Evolutionary conservation across 2,888 invertebrate genomes (phyloP).

Genomic region (Ethmia dodecea): DNA sequence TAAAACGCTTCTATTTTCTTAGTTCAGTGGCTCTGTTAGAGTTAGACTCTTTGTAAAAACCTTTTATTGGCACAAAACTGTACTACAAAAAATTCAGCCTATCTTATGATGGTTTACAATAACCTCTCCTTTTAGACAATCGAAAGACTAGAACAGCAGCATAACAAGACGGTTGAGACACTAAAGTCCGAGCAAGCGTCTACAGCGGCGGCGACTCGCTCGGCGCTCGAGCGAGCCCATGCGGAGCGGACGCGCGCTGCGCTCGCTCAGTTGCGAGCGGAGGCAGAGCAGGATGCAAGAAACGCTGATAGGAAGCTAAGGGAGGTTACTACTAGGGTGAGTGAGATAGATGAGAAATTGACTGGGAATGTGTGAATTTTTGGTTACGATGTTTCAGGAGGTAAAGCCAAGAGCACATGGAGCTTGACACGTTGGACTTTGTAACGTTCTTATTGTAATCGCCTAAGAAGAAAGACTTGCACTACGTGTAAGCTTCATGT

Average conservation of each 20-base stretch:
- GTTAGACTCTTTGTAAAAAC: no score
- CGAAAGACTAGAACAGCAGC: constrained; percentile 42
- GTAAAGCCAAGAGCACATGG: no score
- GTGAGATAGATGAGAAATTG: constrained; percentile 11
- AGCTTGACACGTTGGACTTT: no score
- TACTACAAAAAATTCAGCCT: no score
- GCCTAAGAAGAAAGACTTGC: no score
- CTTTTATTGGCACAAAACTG: no score
- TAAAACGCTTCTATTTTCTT: no score
- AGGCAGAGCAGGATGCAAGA: constrained; percentile 43
- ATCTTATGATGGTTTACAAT: no score
- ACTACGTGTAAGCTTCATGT: no score
- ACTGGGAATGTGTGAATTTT: background rate
- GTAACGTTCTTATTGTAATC: no score
- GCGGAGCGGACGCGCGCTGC: constrained; percentile 56
- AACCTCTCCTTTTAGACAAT: constrained; percentile 50
- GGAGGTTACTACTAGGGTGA: constrained; percentile 52
- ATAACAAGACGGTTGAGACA: constrained; percentile 39
- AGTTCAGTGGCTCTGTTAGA: no score
- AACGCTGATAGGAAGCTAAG: constrained; percentile 56
- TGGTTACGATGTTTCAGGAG: no score
- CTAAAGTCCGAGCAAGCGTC: constrained; percentile 39
- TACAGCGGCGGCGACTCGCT: constrained; percentile 35
- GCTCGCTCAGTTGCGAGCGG: constrained; percentile 48
- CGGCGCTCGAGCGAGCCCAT: constrained; percentile 44